Evolutionary conservation across 2,113 vertebrate genomes (phyloP), one percentile per base, ranked within the genome.

Genomic region (Hymenochirus boettgeri): DNA sequence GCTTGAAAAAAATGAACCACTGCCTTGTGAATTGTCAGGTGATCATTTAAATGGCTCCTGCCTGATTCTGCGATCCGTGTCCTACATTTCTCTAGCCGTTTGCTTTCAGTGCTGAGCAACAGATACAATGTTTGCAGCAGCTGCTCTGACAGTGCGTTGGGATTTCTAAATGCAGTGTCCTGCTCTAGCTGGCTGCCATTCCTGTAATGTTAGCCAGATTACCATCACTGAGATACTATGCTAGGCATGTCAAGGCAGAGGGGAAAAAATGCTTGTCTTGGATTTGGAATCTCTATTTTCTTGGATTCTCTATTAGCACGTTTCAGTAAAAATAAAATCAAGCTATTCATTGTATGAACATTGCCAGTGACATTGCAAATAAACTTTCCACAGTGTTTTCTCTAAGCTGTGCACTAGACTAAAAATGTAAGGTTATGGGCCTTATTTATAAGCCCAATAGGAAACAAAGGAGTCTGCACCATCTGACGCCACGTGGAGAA

Each of bases 51-150:
- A 52, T 21, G 21, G 19, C 1, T 5, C 21, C 17, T 33, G 31
- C 21, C 48, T 52, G 58, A 22, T 11, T 0, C 45, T 56, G 53
- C 48, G 48, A 33, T 62, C 71, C 23, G 1, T 2, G 15, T 35
- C 52, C 66, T 3, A 7, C 1, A 63, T 59, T 63, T 70, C 76
- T 2, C 26, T 56, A 65, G 74, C 73, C 77, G 51, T 71, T 74
- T 69, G 74, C 74, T 72, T 70, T 69, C 63, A 62, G 47, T 15
- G 69, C 57, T 11, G 31, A 52, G 80, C 73, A 76, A 76, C 76
- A 72, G 73, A 69, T 54, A 27, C 61, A 63, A 42, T 64, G 69
- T 73, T 31, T 62, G 62, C 18, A 7, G 82, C 79, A 77, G 80
- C 77, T 74, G 81, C 33, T 1, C 59, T 19, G 22, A 61, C 62